Evolutionary conservation across 2,888 invertebrate species (phyloP).

Genomic region (Chaetoderma sp.): DNA sequence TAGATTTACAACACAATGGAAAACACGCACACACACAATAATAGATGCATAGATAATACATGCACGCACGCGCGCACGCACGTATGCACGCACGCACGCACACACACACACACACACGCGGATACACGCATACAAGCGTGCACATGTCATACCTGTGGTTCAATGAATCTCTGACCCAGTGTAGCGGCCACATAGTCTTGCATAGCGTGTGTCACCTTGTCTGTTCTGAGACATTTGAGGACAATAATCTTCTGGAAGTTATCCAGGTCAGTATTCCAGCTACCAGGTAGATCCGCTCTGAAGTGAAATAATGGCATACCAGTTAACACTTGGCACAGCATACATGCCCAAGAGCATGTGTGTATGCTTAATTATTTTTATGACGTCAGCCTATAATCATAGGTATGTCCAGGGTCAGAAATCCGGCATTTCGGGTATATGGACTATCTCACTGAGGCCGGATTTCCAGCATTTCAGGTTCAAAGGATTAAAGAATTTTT

Average conservation of each 20-base stretch:
- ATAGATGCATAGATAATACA: no score
- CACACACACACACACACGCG: no score
- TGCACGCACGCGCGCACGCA: no score
- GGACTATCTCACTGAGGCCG: no score
- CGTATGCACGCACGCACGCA: no score
- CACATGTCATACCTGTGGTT: slow-evolving; percentile 70
- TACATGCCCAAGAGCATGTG: neutral
- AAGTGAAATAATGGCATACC: neutral
- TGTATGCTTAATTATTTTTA: no score
- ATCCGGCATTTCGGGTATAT: no score
- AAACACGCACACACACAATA: no score
- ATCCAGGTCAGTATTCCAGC: slow-evolving; percentile 63
- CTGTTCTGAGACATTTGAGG: slow-evolving; percentile 67
- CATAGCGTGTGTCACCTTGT: slow-evolving; percentile 69
- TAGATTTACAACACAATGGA: no score
- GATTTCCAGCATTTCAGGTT: neutral
- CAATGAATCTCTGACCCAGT: slow-evolving; percentile 70
- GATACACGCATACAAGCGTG: no score
- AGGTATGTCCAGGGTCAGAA: neutral
- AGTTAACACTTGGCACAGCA: neutral
- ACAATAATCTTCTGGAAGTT: slow-evolving; percentile 69
- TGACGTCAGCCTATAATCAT: no score
- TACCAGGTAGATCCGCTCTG: slow-evolving; percentile 68
- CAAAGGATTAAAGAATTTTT: no score
- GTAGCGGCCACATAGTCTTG: slow-evolving; percentile 71